Evolutionary conservation across 2,113 vertebrate genomes (phyloP), one percentile per base, ranked within the genome.

Genomic region (Daphoenositta chrysoptera): DNA sequence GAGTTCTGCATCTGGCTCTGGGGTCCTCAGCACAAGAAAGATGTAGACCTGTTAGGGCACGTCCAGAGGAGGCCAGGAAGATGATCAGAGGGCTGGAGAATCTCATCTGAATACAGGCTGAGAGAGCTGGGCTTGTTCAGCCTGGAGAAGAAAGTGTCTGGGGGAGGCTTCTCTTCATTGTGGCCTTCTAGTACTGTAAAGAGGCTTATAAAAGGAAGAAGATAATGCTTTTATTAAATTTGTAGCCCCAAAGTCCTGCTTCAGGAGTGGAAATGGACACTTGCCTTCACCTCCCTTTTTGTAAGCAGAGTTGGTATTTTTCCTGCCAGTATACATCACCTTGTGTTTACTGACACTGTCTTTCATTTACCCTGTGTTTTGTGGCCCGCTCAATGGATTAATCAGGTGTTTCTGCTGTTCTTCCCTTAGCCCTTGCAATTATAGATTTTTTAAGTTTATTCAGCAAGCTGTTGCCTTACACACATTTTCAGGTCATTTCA

Each of bases 301-400:
- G 1, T 15, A 51, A 42, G 13, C 5, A 40, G 20, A 48, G 7
- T 5, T 47, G 3, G 7, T 28, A 53, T 30, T 39, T 21, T 0
- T 73, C 69, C 69, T 71, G 11, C n/a, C 22, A 19, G 39, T 58
- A 27, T 48, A 22, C 2, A 30, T 71, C 28, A 53, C 16, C 10
- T 53, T 28, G 11, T 44, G 22, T 63, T 83, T 64, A 54, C 39
- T 37, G 47, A 64, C 51, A 21, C 3, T 24, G 18, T 31, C 53
- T 58, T 79, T 37, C 39, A 68, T 18, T 71, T 33, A 45, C 14
- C 15, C 56, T 50, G 9, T n/a, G 9, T 51, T 89, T 60, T 7
- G 0, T 54, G 60, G 9, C 9, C 18, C 15, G 10, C 11, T 22
- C 12, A 42, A 6, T 31, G 26, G 33, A 60, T 71, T 60, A 35